Evolutionary conservation across 2,888 invertebrate genomes (phyloP).

Genomic region (Drosophila acutilabella): DNA sequence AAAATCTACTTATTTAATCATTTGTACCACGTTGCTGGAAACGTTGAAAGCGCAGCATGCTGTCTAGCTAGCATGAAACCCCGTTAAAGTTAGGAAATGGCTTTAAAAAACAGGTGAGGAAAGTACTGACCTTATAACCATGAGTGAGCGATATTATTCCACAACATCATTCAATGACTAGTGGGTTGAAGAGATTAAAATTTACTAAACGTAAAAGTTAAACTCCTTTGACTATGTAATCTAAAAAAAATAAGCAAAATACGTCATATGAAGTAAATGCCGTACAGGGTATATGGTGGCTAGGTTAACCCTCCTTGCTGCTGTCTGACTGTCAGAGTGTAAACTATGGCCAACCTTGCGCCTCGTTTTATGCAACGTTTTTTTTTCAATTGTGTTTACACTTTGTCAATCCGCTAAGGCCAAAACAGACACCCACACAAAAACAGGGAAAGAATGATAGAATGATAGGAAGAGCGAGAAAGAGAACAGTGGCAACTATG

Average conservation of each 20-base stretch:
- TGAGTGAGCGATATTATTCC: too few species aligned
- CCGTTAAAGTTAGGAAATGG: too few species aligned
- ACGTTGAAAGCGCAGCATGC: too few species aligned
- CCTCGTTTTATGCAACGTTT: conserved; percentile 66
- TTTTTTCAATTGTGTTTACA: conserved; percentile 20
- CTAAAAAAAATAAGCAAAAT: too few species aligned
- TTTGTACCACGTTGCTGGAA: too few species aligned
- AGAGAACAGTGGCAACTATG: conserved; percentile 12
- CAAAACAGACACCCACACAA: conserved; percentile 28
- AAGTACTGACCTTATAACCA: too few species aligned
- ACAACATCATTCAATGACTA: too few species aligned
- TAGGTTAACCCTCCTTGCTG: not conserved
- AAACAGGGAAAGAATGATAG: not conserved
- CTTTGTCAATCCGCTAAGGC: conserved; percentile 26
- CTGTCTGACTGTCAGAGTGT: not conserved
- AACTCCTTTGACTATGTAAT: not conserved
- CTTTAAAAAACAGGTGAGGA: too few species aligned
- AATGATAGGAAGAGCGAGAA: conserved; percentile 4
- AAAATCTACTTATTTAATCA: too few species aligned
- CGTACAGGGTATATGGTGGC: not conserved
- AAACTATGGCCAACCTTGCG: conserved; percentile 40
- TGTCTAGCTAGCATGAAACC: too few species aligned
- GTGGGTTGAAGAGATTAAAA: too few species aligned
- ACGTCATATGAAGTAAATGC: not conserved
- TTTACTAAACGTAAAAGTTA: too few species aligned